Percentiles rank a stretch among this genome's conserved stretches.
phyloP scores from a whole-genome alignment of 1,140 invertebrate genomes.

The Calephelis virginiensis region DNA sequence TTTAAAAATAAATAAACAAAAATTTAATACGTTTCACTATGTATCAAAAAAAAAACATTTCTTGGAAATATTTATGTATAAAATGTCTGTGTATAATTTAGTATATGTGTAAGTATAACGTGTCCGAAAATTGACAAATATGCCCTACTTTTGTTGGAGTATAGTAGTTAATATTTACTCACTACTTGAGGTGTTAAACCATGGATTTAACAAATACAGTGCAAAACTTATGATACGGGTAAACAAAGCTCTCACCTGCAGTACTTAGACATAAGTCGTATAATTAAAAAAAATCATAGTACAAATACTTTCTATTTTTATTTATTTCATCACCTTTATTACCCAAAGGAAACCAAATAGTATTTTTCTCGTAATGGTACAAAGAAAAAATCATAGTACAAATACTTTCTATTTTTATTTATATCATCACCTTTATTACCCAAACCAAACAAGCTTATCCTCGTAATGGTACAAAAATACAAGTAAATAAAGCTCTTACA shows the following conservation, averaged over 20 bases:
- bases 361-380: no score
- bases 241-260: not conserved
- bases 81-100: not conserved
- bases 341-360: no score
- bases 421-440: no score
- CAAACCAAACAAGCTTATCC: no score
- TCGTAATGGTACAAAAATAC: no score
- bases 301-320: conserved; percentile 4
- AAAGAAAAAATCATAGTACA: no score
- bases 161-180: not conserved
- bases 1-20: no score
- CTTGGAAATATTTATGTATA: not conserved
- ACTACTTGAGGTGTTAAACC: not conserved
- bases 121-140: not conserved
- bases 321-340: conserved; percentile 2
- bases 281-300: conserved; percentile 6
- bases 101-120: not conserved
- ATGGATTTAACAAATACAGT: no score
- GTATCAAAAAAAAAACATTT: not conserved
- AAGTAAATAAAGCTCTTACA: no score
- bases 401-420: no score
- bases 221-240: conserved; percentile 1
- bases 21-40: not conserved
- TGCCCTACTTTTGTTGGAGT: no score
- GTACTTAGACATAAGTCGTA: not conserved